Percentiles rank a stretch among this genome's conserved stretches.
Evolutionary conservation across 2,888 invertebrate genomes (phyloP).

Genomic region (Yponomeuta plumbellus): DNA sequence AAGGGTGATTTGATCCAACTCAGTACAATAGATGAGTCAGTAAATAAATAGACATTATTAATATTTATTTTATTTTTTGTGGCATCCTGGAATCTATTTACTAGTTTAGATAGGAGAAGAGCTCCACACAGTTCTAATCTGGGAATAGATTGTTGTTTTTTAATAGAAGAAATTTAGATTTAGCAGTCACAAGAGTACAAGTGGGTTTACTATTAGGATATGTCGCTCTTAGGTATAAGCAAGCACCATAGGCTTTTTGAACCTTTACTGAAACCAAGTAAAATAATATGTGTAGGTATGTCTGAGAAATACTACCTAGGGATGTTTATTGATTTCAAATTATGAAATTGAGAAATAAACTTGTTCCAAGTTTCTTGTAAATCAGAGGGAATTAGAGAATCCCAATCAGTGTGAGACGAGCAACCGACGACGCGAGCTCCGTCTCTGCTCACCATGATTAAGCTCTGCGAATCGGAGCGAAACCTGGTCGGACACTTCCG

Average conservation of each 20-base stretch:
- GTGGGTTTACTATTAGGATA: constrained; percentile 14
- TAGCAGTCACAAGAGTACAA: constrained; percentile 13
- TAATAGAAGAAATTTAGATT: constrained; percentile 17
- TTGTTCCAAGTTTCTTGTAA: constrained; percentile 6
- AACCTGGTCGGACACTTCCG: too few species aligned
- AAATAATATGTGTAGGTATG: constrained; percentile 9
- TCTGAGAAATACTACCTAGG: constrained; percentile 20
- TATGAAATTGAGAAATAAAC: background rate
- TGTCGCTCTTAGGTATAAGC: constrained; percentile 18
- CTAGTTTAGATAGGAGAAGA: constrained; percentile 9
- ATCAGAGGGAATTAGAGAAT: background rate
- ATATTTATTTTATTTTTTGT: constrained; percentile 10
- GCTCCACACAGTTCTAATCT: constrained; percentile 17
- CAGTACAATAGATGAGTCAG: too few species aligned
- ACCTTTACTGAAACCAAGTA: constrained; percentile 20
- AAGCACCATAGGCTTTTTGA: constrained; percentile 18
- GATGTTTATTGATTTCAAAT: constrained; percentile 15
- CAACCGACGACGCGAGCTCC: too few species aligned
- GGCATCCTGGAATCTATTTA: constrained; percentile 3
- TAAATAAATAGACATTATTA: background rate
- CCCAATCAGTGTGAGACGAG: too few species aligned
- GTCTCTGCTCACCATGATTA: too few species aligned
- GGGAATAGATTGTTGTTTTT: too few species aligned
- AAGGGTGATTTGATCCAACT: too few species aligned
- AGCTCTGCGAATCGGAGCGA: too few species aligned